Evolutionary conservation across 2,113 vertebrate species (phyloP).

Genomic region (Brienomyrus brachyistius): DNA sequence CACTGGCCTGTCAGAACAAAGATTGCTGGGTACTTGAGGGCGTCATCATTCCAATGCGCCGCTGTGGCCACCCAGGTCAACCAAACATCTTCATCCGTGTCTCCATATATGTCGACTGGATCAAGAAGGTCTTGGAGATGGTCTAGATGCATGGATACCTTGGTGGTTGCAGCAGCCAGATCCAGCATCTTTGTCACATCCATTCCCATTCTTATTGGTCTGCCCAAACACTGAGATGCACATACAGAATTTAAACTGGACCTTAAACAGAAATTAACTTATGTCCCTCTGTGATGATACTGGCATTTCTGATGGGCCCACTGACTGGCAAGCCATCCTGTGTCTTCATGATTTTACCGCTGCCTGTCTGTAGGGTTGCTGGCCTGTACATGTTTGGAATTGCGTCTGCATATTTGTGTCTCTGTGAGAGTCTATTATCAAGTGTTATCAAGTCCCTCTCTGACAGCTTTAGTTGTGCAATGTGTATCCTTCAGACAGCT

Average conservation of each 20-base stretch:
- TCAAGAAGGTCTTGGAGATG: conserved; percentile 89
- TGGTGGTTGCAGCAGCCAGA: conserved; percentile 10
- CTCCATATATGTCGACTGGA: conserved; percentile 89
- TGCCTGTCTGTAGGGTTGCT: too few relatives aligned
- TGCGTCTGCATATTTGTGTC: not conserved
- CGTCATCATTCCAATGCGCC: conserved; percentile 83
- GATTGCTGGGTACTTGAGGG: conserved; percentile 96
- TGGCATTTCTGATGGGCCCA: not conserved
- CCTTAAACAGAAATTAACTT: not conserved
- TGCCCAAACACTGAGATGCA: not conserved
- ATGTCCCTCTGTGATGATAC: not conserved
- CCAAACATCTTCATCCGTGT: conserved; percentile 85
- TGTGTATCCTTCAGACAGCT: not conserved
- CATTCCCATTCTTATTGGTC: not conserved
- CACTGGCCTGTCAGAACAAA: conserved; percentile 79
- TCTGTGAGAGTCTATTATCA: not conserved
- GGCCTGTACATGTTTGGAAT: not conserved
- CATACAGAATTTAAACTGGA: not conserved
- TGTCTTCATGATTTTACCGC: not conserved
- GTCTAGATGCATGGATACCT: conserved; percentile 43
- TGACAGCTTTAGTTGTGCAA: not conserved
- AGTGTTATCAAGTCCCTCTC: not conserved
- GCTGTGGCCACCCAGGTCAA: conserved; percentile 76
- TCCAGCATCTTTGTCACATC: not conserved
- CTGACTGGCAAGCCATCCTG: not conserved